Evolutionary conservation across 2,797 vertebrate species (phyloP).

Genomic region (Hydrocynus forskahlii): DNA sequence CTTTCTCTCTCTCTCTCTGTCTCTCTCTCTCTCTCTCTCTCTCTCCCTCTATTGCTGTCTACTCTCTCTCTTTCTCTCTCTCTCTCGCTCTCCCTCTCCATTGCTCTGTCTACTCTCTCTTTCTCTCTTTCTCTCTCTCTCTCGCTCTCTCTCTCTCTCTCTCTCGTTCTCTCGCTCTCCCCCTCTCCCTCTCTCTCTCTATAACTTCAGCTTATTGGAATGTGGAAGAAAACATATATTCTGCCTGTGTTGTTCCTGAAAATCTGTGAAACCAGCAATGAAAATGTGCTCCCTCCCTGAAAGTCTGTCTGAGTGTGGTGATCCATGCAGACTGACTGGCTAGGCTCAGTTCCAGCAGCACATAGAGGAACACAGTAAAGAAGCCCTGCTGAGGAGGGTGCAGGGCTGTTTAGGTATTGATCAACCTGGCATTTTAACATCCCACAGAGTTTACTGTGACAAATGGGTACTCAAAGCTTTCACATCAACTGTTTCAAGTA

Average conservation of each 20-base stretch:
- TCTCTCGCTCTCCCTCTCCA: background rate
- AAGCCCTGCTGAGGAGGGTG: constrained; percentile 20
- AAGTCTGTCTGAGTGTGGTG: constrained; percentile 43
- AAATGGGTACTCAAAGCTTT: no score
- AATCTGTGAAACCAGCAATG: background rate
- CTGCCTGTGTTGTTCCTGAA: background rate
- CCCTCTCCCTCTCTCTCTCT: background rate
- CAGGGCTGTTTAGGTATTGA: constrained; percentile 32
- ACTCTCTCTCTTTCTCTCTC: background rate
- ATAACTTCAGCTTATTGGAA: background rate
- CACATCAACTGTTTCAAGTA: no score
- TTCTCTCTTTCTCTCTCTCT: background rate
- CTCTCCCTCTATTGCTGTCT: background rate
- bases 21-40: background rate
- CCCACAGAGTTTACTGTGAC: constrained; percentile 8
- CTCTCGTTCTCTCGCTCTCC: background rate
- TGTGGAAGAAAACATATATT: background rate
- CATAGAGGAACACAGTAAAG: constrained; percentile 25
- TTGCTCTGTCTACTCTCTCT: background rate
- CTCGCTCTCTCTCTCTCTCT: background rate
- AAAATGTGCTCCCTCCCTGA: constrained; percentile 24
- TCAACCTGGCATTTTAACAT: constrained; percentile 7
- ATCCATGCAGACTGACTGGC: constrained; percentile 36
- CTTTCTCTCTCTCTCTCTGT: background rate
- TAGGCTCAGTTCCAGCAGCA: constrained; percentile 29